Conservation (phyloP, 2,888 invertebrate genomes). For the Diarsia mendica region DNA sequence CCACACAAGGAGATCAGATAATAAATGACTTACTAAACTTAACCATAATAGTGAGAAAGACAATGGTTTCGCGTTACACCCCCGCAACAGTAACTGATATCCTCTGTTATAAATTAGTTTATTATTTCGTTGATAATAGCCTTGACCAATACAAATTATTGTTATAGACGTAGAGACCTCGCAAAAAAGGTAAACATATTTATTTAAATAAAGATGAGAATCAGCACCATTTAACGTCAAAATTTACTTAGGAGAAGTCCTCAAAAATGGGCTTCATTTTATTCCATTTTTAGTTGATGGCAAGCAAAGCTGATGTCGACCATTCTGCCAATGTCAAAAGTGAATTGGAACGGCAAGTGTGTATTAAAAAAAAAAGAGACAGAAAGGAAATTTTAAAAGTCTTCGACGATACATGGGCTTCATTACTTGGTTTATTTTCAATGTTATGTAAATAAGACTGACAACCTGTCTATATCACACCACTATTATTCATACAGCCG, state of each 20-base stretch:
- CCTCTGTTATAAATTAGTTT: conserved; percentile 42
- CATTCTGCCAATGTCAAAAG: too few relatives aligned
- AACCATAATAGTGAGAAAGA: conserved; percentile 33
- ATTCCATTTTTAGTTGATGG: too few relatives aligned
- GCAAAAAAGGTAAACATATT: not conserved
- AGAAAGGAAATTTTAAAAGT: too few relatives aligned
- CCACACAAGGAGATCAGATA: conserved; percentile 38
- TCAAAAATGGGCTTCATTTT: not conserved
- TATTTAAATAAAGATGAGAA: not conserved
- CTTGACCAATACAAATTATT: conserved; percentile 16
- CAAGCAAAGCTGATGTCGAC: too few relatives aligned
- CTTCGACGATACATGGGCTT: too few relatives aligned
- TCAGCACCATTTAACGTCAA: not conserved
- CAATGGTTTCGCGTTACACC: conserved; percentile 54
- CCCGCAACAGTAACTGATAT: conserved; percentile 38
- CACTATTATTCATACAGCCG: not conserved
- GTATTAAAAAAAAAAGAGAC: too few relatives aligned
- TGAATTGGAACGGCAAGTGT: too few relatives aligned
- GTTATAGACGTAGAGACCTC: not conserved
- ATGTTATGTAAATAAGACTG: not conserved
- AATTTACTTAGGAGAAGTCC: not conserved
- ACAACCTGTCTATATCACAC: not conserved
- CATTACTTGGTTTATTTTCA: not conserved
- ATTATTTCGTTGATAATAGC: conserved; percentile 2
- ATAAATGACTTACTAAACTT: conserved; percentile 15